A percentile compares a stretch with the other conserved stretches of the same genome.
Evolutionary conservation across 2,113 vertebrate genomes (phyloP).

Genomic region (Crotalus horridus): DNA sequence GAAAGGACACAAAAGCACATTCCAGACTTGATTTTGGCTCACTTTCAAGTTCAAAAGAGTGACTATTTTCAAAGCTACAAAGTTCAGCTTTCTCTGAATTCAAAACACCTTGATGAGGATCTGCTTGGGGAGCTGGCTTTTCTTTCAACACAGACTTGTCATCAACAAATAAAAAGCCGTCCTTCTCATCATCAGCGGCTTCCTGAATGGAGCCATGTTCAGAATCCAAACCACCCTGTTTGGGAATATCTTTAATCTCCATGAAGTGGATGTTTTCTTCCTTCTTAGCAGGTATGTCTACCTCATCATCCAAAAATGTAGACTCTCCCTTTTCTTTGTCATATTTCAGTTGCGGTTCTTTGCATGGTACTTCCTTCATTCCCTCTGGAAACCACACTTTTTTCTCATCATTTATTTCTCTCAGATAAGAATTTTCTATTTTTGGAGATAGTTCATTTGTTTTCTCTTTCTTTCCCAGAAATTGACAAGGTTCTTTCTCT

Average conservation of each 20-base stretch:
- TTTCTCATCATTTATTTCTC: slow-evolving; percentile 73
- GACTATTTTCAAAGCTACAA: not conserved
- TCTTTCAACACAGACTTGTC: slow-evolving; percentile 59
- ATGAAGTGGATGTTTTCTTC: slow-evolving; percentile 16
- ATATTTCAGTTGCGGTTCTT: slow-evolving; percentile 70
- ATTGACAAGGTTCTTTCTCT: slow-evolving; percentile 32
- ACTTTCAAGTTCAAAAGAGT: not conserved
- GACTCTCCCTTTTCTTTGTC: slow-evolving; percentile 83
- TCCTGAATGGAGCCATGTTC: slow-evolving; percentile 35
- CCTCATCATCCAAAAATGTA: slow-evolving; percentile 90
- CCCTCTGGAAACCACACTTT: slow-evolving; percentile 78
- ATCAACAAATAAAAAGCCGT: slow-evolving; percentile 36
- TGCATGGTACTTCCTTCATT: slow-evolving; percentile 62
- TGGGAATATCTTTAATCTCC: slow-evolving; percentile 19
- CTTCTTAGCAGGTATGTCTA: slow-evolving; percentile 66
- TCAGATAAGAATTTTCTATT: slow-evolving; percentile 65
- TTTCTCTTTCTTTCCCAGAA: slow-evolving; percentile 28
- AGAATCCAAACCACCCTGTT: slow-evolving; percentile 36
- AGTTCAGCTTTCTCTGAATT: slow-evolving; percentile 56
- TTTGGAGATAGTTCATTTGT: slow-evolving; percentile 50
- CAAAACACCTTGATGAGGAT: slow-evolving; percentile 42
- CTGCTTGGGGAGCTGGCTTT: slow-evolving; percentile 55
- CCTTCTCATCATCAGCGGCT: slow-evolving; percentile 10
- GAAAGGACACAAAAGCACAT: slow-evolving; percentile 12
- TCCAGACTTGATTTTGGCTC: not conserved